Percentiles rank a stretch among this genome's conserved stretches.
Evolutionary conservation across 2,113 vertebrate genomes (phyloP).

Genomic region (Saccopteryx bilineata): DNA sequence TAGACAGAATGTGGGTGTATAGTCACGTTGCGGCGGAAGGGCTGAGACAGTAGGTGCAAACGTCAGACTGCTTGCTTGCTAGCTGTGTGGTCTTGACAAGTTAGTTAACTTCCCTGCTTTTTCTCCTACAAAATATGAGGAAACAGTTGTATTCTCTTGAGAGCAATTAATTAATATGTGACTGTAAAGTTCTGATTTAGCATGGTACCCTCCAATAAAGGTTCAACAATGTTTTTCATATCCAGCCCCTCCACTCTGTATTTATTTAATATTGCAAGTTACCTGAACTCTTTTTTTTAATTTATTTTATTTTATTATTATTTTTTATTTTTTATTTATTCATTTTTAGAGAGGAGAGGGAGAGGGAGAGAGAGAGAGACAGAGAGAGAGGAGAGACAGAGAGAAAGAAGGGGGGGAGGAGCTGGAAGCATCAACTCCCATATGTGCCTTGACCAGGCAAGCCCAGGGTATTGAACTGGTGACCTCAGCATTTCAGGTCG

Average conservation of each 20-base stretch:
- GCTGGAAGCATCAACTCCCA: too few relatives aligned
- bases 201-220: neutral
- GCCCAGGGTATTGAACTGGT: too few relatives aligned
- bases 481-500: too few relatives aligned
- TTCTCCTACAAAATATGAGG: neutral
- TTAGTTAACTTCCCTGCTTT: neutral
- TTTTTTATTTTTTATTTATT: too few relatives aligned
- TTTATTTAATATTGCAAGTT: neutral
- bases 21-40: neutral
- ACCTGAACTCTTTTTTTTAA: too few relatives aligned
- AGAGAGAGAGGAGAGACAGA: too few relatives aligned
- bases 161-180: neutral
- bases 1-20: neutral
- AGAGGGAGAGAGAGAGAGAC: too few relatives aligned
- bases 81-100: neutral
- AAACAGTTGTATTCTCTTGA: neutral
- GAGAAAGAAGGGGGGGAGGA: too few relatives aligned
- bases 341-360: too few relatives aligned
- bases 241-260: neutral
- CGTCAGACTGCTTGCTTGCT: neutral
- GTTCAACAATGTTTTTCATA: neutral
- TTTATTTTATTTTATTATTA: too few relatives aligned
- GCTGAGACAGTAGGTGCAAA: neutral
- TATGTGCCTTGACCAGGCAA: too few relatives aligned
- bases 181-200: neutral